These are phyloP conservation scores for Tachina lurida DNA, from an alignment of 2,888 invertebrate genomes.

Conservation along the genomic window DNA sequence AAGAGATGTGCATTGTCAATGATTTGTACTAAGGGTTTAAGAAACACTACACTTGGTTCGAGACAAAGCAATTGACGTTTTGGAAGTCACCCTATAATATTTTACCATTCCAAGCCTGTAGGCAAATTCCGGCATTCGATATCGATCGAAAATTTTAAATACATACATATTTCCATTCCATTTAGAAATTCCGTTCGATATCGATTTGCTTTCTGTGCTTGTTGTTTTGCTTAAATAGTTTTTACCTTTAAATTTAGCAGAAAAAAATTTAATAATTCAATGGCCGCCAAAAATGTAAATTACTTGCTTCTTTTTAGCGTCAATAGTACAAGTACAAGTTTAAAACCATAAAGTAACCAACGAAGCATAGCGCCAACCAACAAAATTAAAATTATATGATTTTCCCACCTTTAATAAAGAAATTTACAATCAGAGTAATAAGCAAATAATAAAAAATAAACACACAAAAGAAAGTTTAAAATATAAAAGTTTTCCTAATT, in stretches of 20 bases:
- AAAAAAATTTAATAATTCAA: neutral
- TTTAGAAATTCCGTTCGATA: no score
- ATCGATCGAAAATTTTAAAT: no score
- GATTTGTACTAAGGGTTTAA: no score
- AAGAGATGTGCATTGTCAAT: no score
- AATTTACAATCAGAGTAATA: constrained; percentile 13
- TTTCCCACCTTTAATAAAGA: constrained; percentile 49
- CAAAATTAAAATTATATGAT: constrained; percentile 50
- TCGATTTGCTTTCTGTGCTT: neutral
- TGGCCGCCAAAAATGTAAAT: constrained; percentile 44
- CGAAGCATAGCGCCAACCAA: constrained; percentile 57
- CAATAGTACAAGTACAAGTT: constrained; percentile 49
- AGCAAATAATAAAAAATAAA: constrained; percentile 6
- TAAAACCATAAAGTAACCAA: constrained; percentile 38
- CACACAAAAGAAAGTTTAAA: constrained; percentile 49
- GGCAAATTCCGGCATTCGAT: no score
- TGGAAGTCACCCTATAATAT: no score
- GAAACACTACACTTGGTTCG: no score
- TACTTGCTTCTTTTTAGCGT: constrained; percentile 27
- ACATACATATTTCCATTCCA: no score
- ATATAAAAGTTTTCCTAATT: constrained; percentile 30
- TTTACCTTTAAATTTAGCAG: neutral
- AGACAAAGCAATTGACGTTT: no score
- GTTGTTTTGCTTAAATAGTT: neutral
- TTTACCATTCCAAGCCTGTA: no score